These are phyloP conservation scores for Autographa pulchrina DNA, from an alignment of 2,888 invertebrate species.

Conservation along the genomic window DNA sequence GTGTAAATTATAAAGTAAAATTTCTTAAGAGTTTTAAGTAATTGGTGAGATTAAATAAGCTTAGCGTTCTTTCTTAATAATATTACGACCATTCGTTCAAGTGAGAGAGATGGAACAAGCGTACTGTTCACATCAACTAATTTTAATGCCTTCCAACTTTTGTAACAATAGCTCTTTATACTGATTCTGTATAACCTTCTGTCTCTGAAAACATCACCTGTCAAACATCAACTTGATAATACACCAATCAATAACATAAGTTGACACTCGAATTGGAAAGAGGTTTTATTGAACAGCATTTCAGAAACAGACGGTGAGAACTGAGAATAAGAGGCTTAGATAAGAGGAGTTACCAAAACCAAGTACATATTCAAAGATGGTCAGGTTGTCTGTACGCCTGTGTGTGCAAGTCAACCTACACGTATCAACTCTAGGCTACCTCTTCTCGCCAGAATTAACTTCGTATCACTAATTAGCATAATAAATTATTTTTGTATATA, in stretches of 20 bases:
- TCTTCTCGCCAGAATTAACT: conserved; percentile 10
- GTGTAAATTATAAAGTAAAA: neutral
- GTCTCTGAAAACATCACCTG: neutral
- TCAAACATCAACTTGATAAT: too few species aligned
- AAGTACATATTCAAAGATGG: neutral
- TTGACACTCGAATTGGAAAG: too few species aligned
- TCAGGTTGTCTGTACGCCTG: neutral
- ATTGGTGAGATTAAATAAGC: conserved; percentile 2
- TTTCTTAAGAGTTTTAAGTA: neutral
- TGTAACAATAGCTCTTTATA: conserved; percentile 1
- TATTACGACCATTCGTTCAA: neutral
- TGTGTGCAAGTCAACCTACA: neutral
- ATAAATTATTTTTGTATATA: conserved; percentile 58
- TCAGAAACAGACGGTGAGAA: neutral
- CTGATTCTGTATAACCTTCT: neutral
- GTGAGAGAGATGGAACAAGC: neutral
- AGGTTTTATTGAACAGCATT: too few species aligned
- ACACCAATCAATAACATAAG: too few species aligned
- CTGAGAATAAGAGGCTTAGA: neutral
- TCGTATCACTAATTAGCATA: conserved; percentile 32
- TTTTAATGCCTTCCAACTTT: neutral
- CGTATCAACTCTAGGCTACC: neutral
- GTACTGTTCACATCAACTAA: neutral
- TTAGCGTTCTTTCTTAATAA: neutral
- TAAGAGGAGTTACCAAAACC: neutral